Conservation (phyloP, 1,140 invertebrate species). For the Anthonomus grandis region DNA sequence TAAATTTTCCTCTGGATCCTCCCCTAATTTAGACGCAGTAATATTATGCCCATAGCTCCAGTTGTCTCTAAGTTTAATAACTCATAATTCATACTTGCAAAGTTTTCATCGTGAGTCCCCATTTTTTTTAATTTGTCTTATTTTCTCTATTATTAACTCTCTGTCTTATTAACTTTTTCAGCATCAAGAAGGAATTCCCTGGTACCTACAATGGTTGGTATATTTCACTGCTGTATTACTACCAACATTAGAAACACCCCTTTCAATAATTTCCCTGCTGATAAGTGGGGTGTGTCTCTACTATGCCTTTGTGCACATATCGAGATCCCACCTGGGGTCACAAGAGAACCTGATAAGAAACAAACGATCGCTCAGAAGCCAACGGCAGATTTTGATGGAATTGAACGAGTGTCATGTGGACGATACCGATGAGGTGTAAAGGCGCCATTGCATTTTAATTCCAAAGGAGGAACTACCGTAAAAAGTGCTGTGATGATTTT, state of each 20-base stretch:
- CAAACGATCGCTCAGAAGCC: too few relatives aligned
- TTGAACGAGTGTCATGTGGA: too few relatives aligned
- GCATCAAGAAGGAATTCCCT: conserved; percentile 58
- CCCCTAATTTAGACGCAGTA: neutral
- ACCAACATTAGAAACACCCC: conserved; percentile 39
- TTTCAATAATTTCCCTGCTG: conserved; percentile 7
- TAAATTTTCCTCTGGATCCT: too few relatives aligned
- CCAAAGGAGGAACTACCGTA: too few relatives aligned
- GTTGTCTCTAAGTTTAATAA: neutral
- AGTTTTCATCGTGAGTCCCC: too few relatives aligned
- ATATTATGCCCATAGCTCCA: neutral
- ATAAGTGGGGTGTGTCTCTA: neutral
- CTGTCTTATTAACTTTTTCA: conserved; percentile 43
- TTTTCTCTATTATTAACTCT: conserved; percentile 32
- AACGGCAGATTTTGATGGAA: too few relatives aligned
- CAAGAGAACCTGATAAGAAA: too few relatives aligned
- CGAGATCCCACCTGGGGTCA: too few relatives aligned
- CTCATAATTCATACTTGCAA: neutral
- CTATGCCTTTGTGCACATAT: too few relatives aligned
- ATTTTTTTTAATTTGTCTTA: conserved; percentile 9
- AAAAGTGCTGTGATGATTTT: too few relatives aligned
- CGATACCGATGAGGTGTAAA: too few relatives aligned
- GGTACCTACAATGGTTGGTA: conserved; percentile 50
- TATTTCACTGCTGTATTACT: conserved; percentile 53
- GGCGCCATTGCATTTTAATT: too few relatives aligned